Conservation (phyloP, 2,797 vertebrate species). For the Myotis pilosus region DNA sequence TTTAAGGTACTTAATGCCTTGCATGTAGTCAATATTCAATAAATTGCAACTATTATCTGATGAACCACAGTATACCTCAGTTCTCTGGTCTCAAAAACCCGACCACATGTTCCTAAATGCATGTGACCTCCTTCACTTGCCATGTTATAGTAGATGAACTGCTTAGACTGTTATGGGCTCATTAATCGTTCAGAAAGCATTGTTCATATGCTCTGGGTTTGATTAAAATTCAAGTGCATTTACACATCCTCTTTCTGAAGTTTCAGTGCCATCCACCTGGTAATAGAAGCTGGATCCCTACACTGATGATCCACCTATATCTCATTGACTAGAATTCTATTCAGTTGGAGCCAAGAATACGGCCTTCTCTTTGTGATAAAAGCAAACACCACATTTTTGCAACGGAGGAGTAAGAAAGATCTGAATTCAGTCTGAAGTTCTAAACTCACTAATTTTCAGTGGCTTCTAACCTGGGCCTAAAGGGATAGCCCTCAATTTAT, state of each 20-base stretch:
- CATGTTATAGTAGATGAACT: not conserved
- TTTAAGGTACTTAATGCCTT: not conserved
- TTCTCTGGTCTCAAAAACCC: not conserved
- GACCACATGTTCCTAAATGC: not conserved
- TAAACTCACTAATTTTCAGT: not conserved
- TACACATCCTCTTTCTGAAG: not conserved
- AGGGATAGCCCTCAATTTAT: not conserved
- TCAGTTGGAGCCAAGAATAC: not conserved
- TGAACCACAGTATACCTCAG: too few relatives aligned
- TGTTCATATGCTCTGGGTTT: not conserved
- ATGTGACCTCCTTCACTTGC: not conserved
- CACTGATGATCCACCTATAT: not conserved
- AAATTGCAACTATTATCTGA: too few relatives aligned
- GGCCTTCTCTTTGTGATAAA: not conserved
- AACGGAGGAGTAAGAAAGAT: not conserved
- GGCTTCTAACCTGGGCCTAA: not conserved
- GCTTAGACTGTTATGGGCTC: not conserved
- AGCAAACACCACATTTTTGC: not conserved
- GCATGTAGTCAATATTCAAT: not conserved
- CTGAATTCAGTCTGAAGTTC: conserved; percentile 5
- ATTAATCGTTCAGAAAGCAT: not conserved
- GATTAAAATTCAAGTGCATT: not conserved
- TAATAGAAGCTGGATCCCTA: not conserved
- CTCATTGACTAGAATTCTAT: not conserved
- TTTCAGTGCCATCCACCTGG: not conserved